Percentiles rank a stretch among this genome's conserved stretches.
These are phyloP conservation scores for Callipepla squamata DNA, from an alignment of 2,113 vertebrate genomes.

Conservation along the genomic window DNA sequence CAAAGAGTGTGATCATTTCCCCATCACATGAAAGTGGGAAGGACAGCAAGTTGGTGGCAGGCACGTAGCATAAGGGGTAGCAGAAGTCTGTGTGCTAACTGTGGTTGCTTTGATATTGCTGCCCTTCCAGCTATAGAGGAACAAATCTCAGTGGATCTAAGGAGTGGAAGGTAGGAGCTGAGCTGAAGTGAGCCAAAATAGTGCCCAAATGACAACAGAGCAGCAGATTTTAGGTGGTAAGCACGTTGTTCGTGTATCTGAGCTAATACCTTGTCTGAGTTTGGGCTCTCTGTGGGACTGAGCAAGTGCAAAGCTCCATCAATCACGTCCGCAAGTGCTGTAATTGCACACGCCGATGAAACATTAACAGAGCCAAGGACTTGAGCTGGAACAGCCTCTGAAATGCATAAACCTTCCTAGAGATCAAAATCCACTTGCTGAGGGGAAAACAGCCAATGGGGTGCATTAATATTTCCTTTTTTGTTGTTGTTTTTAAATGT, in stretches of 20 bases:
- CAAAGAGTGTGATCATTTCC: neutral
- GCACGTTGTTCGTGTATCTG: neutral
- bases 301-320: neutral
- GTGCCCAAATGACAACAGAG: neutral
- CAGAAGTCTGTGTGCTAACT: neutral
- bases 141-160: neutral
- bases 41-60: neutral
- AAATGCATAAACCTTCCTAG: neutral
- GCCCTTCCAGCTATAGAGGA: fast-evolving
- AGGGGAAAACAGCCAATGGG: neutral
- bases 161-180: neutral
- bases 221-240: neutral
- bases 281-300: neutral
- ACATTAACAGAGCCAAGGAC: neutral
- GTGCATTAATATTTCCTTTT: neutral
- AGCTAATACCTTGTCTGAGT: neutral
- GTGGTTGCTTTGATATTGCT: neutral
- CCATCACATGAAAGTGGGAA: neutral
- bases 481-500: neutral
- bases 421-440: neutral
- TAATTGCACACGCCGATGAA: neutral
- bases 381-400: neutral
- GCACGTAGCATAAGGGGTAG: neutral
- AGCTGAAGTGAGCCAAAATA: neutral
- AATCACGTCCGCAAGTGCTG: neutral